phyloP scores from a whole-genome alignment of 2,888 invertebrate species.

The Helicoverpa assulta region DNA sequence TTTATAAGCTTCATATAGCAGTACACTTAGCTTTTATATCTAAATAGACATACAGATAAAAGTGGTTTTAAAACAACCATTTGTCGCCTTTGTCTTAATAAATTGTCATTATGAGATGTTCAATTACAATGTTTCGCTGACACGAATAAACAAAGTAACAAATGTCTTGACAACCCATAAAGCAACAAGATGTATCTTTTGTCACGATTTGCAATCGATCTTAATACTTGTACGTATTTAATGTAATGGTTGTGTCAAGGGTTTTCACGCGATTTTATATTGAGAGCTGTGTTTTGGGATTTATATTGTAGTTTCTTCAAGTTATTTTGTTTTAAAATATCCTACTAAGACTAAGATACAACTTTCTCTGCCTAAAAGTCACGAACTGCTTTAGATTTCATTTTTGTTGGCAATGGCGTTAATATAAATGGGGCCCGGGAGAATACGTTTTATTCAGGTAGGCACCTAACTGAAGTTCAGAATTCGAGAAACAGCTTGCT shows the following conservation, averaged over 20 bases:
- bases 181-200: constrained; percentile 17
- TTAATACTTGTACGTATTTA: constrained; percentile 15
- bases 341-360: too few species aligned
- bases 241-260: constrained; percentile 25
- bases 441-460: too few species aligned
- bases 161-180: constrained; percentile 24
- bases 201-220: constrained; percentile 32
- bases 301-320: background rate
- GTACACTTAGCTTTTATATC: too few species aligned
- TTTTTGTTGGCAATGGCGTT: too few species aligned
- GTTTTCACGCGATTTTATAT: background rate
- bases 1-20: too few species aligned
- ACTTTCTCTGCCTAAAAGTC: too few species aligned
- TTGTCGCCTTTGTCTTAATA: background rate
- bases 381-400: too few species aligned
- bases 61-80: background rate
- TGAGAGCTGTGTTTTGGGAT: background rate
- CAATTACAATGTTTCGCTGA: constrained; percentile 2
- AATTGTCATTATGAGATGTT: background rate
- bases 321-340: too few species aligned
- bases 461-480: too few species aligned
- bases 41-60: too few species aligned
- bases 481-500: too few species aligned
- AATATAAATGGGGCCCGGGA: too few species aligned
- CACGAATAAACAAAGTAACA: constrained; percentile 13